Evolutionary conservation across 2,888 invertebrate genomes (phyloP), one percentile per base, ranked within the genome.

Genomic region (Tetragonula carbonaria): DNA sequence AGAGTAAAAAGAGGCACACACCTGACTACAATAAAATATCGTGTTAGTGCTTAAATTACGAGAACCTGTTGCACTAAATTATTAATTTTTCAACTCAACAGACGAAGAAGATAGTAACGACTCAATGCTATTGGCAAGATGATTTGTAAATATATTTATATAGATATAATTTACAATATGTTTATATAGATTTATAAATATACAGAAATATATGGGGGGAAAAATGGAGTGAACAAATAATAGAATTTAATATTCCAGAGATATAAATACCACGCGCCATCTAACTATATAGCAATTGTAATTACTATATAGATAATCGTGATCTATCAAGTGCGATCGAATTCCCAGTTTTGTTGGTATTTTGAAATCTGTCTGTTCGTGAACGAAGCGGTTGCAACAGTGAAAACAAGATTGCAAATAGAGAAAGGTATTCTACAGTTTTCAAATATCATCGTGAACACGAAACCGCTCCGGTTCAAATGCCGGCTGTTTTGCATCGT

Each of bases 401-500:
- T 21, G 14, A 53, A 28, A 68, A 55, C 53, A 3, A 72, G 72
- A 33, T 28, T 13, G 50, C 13, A 28, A 53, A 21, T 2, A 21
- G 23, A 6, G 50, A 50, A 59, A 62, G 55, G 66, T 71, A 33
- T 63, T 73, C 68, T 51, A 76, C 50, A 68, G 33, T 72, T 72
- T 82, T 73, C 72, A 55, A 82, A 82, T 76, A 75, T 63, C 63
- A 45, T 73, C 66, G 55, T 23, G 66, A 74, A 45, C 33, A 72
- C 59, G 78, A 78, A 71, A 45, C 33, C 67, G 65, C 59, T 55
- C 75, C 75, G 73, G 28, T 62, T 45, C 68, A 65, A 79, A 87
- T 76, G 63, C 63, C 23, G n/a, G 28, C 55, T 76, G 67, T 11
- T 82, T 83, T 68, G 76, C 82, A 73, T 76, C 50, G 57, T 78